Base-by-base conservation (phyloP, 2,888 invertebrate species). In the Pteria penguin region DNA sequence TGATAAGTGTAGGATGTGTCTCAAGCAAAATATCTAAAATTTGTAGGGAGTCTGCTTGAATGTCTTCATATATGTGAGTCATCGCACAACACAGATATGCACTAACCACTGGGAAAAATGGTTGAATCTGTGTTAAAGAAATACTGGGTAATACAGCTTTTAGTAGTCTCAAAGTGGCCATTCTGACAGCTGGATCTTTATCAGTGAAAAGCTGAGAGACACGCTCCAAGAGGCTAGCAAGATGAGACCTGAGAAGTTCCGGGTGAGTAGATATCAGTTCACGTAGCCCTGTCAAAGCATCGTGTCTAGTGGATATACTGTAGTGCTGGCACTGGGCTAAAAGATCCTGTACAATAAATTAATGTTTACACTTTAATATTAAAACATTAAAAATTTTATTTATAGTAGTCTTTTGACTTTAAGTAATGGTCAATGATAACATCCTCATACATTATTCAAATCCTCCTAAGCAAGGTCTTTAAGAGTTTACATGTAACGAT, bases 1-100 rank as follows among this genome's bases (percentile, higher is more conserved):
- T 94, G 1, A 97, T 93, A 62, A 96, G 93, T 4, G 91, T 89
- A 1, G 96, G 95, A 70, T 95, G 94, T 84, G 95, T 94, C 55
- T 94, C 93, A 18, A 97, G 91, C n/a, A 97, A 93, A 57, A 95
- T 93, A 88, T 97, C 97, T 24, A 98, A 92, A 81, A 97, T 94
- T 0, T 95, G 90, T 0, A 98, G 93, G 0, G 97, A 96, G 91
- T 97, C 97, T 89, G 96, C 95, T 89, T 97, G 96, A 79, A 98
- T 95, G 66, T 94, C 93, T 14, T 94, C 94, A 89, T 96, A 94
- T 76, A 98, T 96, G 87, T 97, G 96, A 0, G 97, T 97, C 96
- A 98, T 96, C 0, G 96, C 96, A 93, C 97, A 97, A 69, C 95
- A 94, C 62, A 97, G 92, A 91, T 96, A 96, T 0, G 96, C 95